These are phyloP conservation scores for Euzetes globulus DNA, from an alignment of 2,888 invertebrate genomes.

Conservation along the genomic window DNA sequence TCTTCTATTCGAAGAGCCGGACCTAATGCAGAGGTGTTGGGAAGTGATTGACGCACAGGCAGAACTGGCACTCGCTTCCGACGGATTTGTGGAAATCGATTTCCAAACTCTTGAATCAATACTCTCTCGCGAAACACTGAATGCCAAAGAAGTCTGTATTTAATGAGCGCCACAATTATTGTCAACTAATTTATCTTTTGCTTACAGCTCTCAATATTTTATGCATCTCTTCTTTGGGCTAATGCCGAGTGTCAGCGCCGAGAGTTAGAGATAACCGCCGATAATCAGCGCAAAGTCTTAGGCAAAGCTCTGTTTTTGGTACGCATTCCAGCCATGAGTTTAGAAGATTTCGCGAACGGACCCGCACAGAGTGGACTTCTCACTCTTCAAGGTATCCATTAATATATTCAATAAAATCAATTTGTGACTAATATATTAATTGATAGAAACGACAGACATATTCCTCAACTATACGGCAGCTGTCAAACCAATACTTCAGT, in stretches of 20 bases:
- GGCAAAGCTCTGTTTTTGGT: conserved; percentile 71
- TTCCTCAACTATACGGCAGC: conserved; percentile 90
- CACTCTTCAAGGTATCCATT: conserved; percentile 59
- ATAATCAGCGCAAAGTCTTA: conserved; percentile 55
- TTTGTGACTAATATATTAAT: not conserved
- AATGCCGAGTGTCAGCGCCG: conserved; percentile 76
- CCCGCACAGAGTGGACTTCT: conserved; percentile 87
- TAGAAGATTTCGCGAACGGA: conserved; percentile 89
- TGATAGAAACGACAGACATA: conserved; percentile 76
- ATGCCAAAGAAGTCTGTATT: conserved; percentile 74
- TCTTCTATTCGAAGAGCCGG: conserved; percentile 89
- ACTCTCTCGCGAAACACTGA: conserved; percentile 81
- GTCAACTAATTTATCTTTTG: not conserved
- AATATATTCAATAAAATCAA: not conserved
- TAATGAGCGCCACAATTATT: not conserved
- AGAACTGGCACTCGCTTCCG: conserved; percentile 89
- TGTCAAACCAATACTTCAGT: conserved; percentile 65
- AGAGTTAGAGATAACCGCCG: conserved; percentile 70
- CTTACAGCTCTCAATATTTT: conserved; percentile 51
- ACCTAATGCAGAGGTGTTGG: conserved; percentile 93
- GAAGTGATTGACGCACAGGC: conserved; percentile 96
- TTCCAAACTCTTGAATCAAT: conserved; percentile 84
- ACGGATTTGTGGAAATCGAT: conserved; percentile 93
- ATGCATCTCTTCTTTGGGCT: conserved; percentile 88
- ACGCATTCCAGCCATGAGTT: conserved; percentile 84